Percentiles rank a stretch among this genome's conserved stretches.
Conservation (phyloP, 2,113 vertebrate species). For the Gasterosteus nipponicus region DNA sequence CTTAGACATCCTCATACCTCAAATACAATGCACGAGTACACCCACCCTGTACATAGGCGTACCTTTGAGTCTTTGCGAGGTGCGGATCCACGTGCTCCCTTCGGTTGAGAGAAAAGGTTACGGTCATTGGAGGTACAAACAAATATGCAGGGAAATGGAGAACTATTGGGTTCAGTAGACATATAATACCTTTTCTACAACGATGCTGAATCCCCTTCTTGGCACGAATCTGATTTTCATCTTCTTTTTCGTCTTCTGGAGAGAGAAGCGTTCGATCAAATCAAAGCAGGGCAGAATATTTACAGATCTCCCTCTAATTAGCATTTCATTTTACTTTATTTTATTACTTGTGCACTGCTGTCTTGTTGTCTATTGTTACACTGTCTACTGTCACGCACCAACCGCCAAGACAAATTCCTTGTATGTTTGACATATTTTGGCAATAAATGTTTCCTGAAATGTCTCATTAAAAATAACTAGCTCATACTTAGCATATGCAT, state of each 20-base stretch:
- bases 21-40: background rate
- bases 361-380: too few species aligned
- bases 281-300: background rate
- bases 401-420: too few species aligned
- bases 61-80: constrained; percentile 57
- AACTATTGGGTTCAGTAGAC: too few species aligned
- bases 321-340: too few species aligned
- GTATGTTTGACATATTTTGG: too few species aligned
- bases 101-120: constrained; percentile 12
- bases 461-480: background rate
- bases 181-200: constrained; percentile 34
- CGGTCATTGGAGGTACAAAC: background rate
- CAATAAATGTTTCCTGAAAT: background rate
- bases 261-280: background rate
- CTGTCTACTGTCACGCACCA: too few species aligned
- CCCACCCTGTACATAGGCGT: background rate
- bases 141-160: background rate
- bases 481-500: background rate
- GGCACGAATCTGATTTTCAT: constrained; percentile 57
- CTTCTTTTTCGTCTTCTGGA: constrained; percentile 52
- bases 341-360: too few species aligned
- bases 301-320: background rate
- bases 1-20: background rate
- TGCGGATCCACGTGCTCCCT: constrained; percentile 45
- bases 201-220: constrained; percentile 55